A percentile compares a stretch with the other conserved stretches of the same genome.
phyloP scores from a whole-genome alignment of 2,797 vertebrate species.

The Anguilla anguilla region DNA sequence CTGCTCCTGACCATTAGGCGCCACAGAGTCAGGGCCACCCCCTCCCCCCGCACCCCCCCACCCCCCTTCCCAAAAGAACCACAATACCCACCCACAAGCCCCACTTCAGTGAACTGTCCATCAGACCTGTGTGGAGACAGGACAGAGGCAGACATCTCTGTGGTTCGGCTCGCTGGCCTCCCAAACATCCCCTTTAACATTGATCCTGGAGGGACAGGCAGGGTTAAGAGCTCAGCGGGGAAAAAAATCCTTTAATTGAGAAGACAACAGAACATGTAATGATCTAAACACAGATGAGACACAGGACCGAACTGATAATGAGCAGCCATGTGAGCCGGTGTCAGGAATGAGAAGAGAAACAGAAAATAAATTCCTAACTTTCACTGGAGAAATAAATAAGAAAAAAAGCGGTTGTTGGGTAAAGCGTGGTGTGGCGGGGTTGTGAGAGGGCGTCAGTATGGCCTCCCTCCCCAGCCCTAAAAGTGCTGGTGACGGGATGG shows the following conservation, averaged over 20 bases:
- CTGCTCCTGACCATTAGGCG: not conserved
- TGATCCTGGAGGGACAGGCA: not conserved
- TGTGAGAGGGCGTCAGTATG: not conserved
- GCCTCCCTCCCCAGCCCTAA: not conserved
- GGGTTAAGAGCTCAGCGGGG: not conserved
- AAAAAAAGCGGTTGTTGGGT: not conserved
- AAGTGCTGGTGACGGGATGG: conserved; percentile 39
- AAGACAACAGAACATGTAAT: not conserved
- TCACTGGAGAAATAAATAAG: not conserved
- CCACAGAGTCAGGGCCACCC: not conserved
- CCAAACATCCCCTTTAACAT: not conserved
- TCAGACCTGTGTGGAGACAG: not conserved
- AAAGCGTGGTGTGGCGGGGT: not conserved
- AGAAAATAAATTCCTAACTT: not conserved
- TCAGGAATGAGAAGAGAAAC: not conserved
- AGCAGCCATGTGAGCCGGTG: not conserved
- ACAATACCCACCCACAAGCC: not conserved
- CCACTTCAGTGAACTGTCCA: not conserved
- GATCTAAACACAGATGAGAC: not conserved
- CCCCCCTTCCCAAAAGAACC: not conserved
- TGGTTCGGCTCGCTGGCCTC: not conserved
- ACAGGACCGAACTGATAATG: not conserved
- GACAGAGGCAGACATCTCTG: conserved; percentile 1
- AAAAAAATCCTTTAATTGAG: not conserved
- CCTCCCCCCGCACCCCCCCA: not conserved